phyloP scores from a whole-genome alignment of 30 jellyfish, hydroid and myxozoan genomes.

The Morbakka virulenta region DNA sequence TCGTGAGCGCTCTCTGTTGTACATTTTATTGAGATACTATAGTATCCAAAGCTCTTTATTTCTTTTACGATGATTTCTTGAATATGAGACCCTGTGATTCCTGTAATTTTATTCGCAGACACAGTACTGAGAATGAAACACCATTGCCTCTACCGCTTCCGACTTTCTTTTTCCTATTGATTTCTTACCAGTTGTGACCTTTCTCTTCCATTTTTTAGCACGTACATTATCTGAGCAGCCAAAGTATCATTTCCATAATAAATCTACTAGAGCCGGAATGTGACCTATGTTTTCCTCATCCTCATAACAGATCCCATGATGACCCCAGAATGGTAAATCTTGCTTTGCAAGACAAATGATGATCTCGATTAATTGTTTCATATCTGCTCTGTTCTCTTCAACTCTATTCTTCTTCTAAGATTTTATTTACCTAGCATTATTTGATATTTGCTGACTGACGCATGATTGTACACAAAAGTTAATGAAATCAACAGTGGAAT shows the following conservation, averaged over 20 bases:
- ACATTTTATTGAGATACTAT: slow-evolving; percentile 47
- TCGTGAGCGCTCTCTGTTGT: slow-evolving; percentile 35
- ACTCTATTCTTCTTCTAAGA: slow-evolving; percentile 21
- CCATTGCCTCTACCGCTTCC: slow-evolving; percentile 17
- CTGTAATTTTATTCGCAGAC: slow-evolving; percentile 15
- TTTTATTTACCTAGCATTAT: slow-evolving; percentile 8
- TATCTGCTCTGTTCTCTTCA: slow-evolving; percentile 31
- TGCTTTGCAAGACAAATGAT: slow-evolving; percentile 26
- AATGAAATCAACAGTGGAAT: slow-evolving; percentile 23
- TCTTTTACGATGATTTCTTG: slow-evolving; percentile 6
- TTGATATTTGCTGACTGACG: slow-evolving; percentile 21
- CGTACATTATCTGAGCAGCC: slow-evolving; percentile 18
- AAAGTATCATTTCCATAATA: slow-evolving; percentile 1
- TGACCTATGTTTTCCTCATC: slow-evolving; percentile 15
- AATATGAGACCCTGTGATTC: slow-evolving; percentile 5
- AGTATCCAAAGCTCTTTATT: slow-evolving; percentile 17
- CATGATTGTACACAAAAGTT: slow-evolving; percentile 19
- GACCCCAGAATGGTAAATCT: slow-evolving; percentile 25
- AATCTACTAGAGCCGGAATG: slow-evolving; percentile 30
- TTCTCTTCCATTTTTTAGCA: slow-evolving; percentile 23
- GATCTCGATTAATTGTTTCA: slow-evolving; percentile 23
- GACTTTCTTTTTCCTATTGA: background rate
- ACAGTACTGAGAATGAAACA: slow-evolving; percentile 35
- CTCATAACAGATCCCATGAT: slow-evolving; percentile 11
- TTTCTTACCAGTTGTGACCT: background rate